Conservation (phyloP, 2,888 invertebrate species). For the Pinctada fucata region DNA sequence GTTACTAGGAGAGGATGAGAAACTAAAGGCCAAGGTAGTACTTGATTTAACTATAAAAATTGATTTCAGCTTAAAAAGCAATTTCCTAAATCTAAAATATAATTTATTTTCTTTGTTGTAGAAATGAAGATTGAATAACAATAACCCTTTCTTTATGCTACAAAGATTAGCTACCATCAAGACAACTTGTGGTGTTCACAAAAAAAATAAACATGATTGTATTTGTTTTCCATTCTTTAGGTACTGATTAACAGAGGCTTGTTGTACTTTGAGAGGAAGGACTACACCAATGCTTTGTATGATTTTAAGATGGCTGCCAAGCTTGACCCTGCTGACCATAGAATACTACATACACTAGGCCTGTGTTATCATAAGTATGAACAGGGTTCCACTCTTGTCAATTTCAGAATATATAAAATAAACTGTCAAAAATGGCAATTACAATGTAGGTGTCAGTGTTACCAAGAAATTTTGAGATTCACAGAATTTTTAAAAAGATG, state of each 20-base stretch:
- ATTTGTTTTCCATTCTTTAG: conserved; percentile 41
- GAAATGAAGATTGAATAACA: no score
- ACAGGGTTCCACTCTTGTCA: neutral
- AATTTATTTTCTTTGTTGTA: no score
- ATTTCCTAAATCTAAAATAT: no score
- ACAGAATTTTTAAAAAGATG: no score
- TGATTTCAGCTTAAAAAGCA: no score
- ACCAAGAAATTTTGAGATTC: neutral
- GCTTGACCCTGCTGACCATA: conserved; percentile 66
- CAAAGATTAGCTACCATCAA: no score
- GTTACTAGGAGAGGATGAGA: conserved; percentile 71
- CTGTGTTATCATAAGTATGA: conserved; percentile 76
- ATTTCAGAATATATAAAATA: neutral
- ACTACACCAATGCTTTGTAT: conserved; percentile 74
- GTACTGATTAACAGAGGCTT: conserved; percentile 76
- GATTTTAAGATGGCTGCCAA: conserved; percentile 74
- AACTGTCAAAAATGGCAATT: neutral
- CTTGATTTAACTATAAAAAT: no score
- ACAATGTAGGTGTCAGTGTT: neutral
- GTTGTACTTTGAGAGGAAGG: conserved; percentile 73
- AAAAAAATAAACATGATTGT: no score
- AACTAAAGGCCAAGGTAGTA: conserved; percentile 62
- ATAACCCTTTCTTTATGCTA: no score
- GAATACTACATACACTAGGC: conserved; percentile 75
- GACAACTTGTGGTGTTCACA: no score